Base-by-base conservation (phyloP, 1,140 invertebrate genomes). In the Lordiphosa stackelbergi region DNA sequence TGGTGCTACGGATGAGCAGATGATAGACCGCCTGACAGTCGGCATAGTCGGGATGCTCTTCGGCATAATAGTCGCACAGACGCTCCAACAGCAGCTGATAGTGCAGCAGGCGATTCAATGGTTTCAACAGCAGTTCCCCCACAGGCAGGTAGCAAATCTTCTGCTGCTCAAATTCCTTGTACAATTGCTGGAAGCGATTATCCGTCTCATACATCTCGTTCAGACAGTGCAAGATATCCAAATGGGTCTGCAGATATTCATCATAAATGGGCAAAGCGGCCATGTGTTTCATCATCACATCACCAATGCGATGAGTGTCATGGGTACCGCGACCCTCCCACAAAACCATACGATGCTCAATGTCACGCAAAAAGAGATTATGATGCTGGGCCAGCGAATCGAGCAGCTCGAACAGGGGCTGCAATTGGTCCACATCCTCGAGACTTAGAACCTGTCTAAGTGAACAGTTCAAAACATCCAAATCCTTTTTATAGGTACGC, bases 401-500 rank as follows among this genome's bases (percentile, higher is more conserved):
- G 19, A 92, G 88, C 35, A 91, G 61, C 36, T 88, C 84, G 38
- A 88, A 88, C 22, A 88, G 53, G 22, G 87, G 87, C 48, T 88
- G 86, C 51, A 88, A 48, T 40, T 75, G 83, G n/a, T 88, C 86
- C 38, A 88, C 65, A 63, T 87, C 87, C 24, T 86, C 83, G 6
- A 69, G 35, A 19, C 75, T 90, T 2, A 93, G 88, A 66, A 93
- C 92, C 73, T 93, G 91, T 31, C 91, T 89, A 69, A 93, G 93
- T 89, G 91, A 92, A 72, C 93, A 90, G 86, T 95, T 96, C 53
- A 98, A 91, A 36, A 98, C 94, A 88, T 98, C 96, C 62, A 99
- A 88, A 87, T 98, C 96, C 74, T 97, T 96, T 79, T 96, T 96
- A 88, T 97, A 99, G 0, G 97, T 98, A 61, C 97, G 89, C 86